Percentiles rank a stretch among this genome's conserved stretches.
phyloP scores from a whole-genome alignment of 1,140 invertebrate genomes.

The Atopsyche davidsoni region DNA sequence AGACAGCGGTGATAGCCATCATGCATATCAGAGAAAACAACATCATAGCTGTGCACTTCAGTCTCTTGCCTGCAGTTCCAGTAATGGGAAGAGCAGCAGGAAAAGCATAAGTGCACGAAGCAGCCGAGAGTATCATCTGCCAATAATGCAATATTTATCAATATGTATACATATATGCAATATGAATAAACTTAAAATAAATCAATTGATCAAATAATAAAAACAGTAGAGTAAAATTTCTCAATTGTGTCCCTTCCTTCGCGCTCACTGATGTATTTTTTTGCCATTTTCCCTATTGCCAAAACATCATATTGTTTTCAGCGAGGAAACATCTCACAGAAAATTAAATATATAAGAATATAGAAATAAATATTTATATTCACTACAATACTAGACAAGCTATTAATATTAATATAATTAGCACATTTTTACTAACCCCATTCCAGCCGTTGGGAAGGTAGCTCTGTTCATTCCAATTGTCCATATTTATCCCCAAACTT shows the following conservation, averaged over 20 bases:
- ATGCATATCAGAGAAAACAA: conserved; percentile 36
- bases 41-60: conserved; percentile 31
- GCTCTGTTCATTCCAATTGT: conserved; percentile 33
- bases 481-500: conserved; percentile 35
- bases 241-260: too few species aligned
- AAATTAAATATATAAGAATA: too few species aligned
- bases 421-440: conserved; percentile 28
- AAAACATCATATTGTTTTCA: too few species aligned
- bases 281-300: too few species aligned
- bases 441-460: conserved; percentile 27
- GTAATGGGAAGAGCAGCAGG: conserved; percentile 32
- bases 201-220: background rate
- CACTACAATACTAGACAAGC: too few species aligned
- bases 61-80: conserved; percentile 22
- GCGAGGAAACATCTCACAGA: too few species aligned
- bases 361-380: too few species aligned
- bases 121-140: conserved; percentile 38
- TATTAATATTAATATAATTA: too few species aligned
- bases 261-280: too few species aligned
- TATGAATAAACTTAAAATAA: background rate
- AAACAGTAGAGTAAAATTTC: background rate
- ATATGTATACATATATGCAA: background rate
- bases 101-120: conserved; percentile 36
- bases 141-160: conserved; percentile 22
- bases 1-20: conserved; percentile 34